A percentile compares a stretch with the other conserved stretches of the same genome.
phyloP scores from a whole-genome alignment of 2,888 invertebrate species.

The Dorcus parallelipipedus region DNA sequence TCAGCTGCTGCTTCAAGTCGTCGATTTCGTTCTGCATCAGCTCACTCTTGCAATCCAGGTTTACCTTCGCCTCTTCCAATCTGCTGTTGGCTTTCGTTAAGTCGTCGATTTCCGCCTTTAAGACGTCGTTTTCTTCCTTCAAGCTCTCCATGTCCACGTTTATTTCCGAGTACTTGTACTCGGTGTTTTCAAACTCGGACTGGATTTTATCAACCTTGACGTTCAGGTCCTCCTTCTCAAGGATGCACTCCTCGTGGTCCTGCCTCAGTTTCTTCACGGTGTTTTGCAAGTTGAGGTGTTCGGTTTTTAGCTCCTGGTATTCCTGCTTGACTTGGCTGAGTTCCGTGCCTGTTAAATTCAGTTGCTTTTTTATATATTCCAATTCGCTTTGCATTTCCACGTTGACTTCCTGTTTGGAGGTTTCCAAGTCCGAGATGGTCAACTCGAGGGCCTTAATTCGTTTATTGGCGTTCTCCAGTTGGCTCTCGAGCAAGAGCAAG shows the following conservation, averaged over 20 bases:
- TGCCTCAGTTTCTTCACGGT: slow-evolving; percentile 58
- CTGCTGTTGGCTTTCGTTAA: slow-evolving; percentile 35
- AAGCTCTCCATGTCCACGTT: slow-evolving; percentile 51
- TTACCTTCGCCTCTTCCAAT: slow-evolving; percentile 27
- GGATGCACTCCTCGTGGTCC: slow-evolving; percentile 49
- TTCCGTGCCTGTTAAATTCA: slow-evolving; percentile 28
- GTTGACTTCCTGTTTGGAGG: slow-evolving; percentile 25
- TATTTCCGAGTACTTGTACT: slow-evolving; percentile 47
- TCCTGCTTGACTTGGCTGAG: slow-evolving; percentile 28
- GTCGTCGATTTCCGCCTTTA: slow-evolving; percentile 36
- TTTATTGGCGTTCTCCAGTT: slow-evolving; percentile 54
- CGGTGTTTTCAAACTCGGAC: slow-evolving; percentile 44
- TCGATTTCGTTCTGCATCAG: slow-evolving; percentile 35
- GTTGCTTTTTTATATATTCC: slow-evolving; percentile 30
- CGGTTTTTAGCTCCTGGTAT: slow-evolving; percentile 37
- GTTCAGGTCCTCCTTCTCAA: slow-evolving; percentile 42
- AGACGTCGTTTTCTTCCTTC: slow-evolving; percentile 43
- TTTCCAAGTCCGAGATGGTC: slow-evolving; percentile 28
- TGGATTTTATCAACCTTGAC: slow-evolving; percentile 49
- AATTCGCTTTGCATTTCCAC: slow-evolving; percentile 28
- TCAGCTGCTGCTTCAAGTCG: slow-evolving; percentile 35
- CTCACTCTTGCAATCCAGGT: slow-evolving; percentile 32
- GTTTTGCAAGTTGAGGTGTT: slow-evolving; percentile 23
- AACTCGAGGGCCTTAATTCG: slow-evolving; percentile 48
- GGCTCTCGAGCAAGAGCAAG: slow-evolving; percentile 60